These are phyloP conservation scores for Hydropsyche tenuis DNA, from an alignment of 1,140 invertebrate species.

Conservation along the genomic window DNA sequence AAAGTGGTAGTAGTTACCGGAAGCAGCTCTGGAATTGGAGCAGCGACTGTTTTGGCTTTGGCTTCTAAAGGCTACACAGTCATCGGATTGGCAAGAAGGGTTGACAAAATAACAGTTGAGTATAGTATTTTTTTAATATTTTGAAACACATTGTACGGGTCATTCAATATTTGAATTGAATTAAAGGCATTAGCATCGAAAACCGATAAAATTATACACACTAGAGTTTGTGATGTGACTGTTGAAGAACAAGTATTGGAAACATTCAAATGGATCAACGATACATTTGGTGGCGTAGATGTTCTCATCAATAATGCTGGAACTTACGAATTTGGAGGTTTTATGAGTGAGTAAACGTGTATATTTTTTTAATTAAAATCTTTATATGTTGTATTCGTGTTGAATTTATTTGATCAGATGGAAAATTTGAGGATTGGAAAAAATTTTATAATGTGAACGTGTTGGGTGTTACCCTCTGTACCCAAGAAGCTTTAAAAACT, in stretches of 20 bases:
- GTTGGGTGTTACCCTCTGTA: constrained; percentile 64
- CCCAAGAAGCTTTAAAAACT: constrained; percentile 63
- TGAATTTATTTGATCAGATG: constrained; percentile 34
- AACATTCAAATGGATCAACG: constrained; percentile 70
- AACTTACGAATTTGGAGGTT: constrained; percentile 54
- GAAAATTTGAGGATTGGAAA: constrained; percentile 30
- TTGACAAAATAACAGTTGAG: constrained; percentile 47
- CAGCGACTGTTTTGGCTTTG: constrained; percentile 29
- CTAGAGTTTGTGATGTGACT: constrained; percentile 66
- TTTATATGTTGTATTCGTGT: not conserved
- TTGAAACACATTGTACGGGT: too few relatives aligned
- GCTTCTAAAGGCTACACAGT: constrained; percentile 43
- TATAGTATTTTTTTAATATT: too few relatives aligned
- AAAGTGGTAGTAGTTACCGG: constrained; percentile 71
- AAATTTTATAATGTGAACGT: constrained; percentile 67
- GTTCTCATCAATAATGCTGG: constrained; percentile 81
- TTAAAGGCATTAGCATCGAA: constrained; percentile 46
- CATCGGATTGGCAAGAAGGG: constrained; percentile 40
- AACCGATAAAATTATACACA: constrained; percentile 53
- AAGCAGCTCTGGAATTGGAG: constrained; percentile 70
- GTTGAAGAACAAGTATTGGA: constrained; percentile 70
- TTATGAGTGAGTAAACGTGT: constrained; percentile 50
- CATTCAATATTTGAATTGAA: too few relatives aligned
- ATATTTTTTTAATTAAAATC: constrained; percentile 39
- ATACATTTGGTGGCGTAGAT: constrained; percentile 69